Percentiles rank a stretch among this genome's conserved stretches.
Conservation (phyloP, 2,113 vertebrate genomes). For the Urocitellus parryii region DNA sequence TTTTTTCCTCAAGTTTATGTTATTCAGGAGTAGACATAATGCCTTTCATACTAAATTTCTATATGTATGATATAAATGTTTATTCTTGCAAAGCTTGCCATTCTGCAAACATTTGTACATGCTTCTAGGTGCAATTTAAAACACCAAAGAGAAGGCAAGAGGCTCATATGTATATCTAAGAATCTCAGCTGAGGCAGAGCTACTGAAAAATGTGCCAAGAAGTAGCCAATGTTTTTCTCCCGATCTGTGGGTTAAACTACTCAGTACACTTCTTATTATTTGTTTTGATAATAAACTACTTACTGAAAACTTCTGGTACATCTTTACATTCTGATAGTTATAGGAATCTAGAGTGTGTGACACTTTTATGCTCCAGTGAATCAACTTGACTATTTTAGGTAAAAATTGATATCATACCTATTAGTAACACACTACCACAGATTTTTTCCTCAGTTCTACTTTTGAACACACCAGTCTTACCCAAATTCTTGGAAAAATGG, state of each 20-base stretch:
- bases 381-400: neutral
- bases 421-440: neutral
- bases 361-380: neutral
- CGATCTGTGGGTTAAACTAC: neutral
- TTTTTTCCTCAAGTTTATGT: neutral
- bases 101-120: constrained; percentile 47
- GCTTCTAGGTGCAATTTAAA: neutral
- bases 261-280: neutral
- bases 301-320: neutral
- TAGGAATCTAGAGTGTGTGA: neutral
- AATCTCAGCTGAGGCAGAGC: neutral
- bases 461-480: neutral
- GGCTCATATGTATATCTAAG: neutral
- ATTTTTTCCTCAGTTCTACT: neutral
- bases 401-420: neutral
- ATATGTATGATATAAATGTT: neutral
- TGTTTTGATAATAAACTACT: neutral
- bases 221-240: neutral
- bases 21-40: neutral
- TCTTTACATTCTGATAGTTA: neutral
- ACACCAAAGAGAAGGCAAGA: constrained; percentile 27
- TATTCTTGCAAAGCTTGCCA: neutral
- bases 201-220: neutral
- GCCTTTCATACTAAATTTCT: neutral
- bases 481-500: neutral